Conservation (phyloP, 2,888 invertebrate species). For the Laspeyria flexula region DNA sequence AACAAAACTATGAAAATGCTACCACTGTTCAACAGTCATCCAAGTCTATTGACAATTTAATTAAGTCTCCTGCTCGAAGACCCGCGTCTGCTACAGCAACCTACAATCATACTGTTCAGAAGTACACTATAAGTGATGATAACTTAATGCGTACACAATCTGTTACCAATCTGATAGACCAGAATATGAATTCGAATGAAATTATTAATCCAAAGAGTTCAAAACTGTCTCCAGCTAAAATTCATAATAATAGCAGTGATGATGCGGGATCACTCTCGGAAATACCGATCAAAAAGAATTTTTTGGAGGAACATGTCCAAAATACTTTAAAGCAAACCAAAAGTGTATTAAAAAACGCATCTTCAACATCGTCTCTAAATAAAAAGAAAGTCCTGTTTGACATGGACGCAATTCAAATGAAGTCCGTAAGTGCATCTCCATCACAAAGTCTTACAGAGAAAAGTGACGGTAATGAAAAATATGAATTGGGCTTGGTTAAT, state of each 20-base stretch:
- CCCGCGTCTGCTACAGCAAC: slow-evolving; percentile 63
- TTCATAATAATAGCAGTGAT: slow-evolving; percentile 56
- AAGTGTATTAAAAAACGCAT: slow-evolving; percentile 86
- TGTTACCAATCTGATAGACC: slow-evolving; percentile 50
- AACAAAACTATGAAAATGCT: slow-evolving; percentile 53
- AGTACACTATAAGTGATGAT: slow-evolving; percentile 50
- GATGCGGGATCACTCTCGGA: slow-evolving; percentile 59
- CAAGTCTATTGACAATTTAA: slow-evolving; percentile 65
- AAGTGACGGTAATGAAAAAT: slow-evolving; percentile 69
- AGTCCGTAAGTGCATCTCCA: slow-evolving; percentile 82
- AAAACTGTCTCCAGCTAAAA: slow-evolving; percentile 16
- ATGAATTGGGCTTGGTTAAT: slow-evolving; percentile 71
- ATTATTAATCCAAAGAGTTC: slow-evolving; percentile 12
- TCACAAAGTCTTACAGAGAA: slow-evolving; percentile 79
- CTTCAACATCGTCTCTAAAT: slow-evolving; percentile 82
- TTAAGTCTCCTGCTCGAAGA: slow-evolving; percentile 71
- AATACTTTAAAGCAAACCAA: slow-evolving; percentile 71
- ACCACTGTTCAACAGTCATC: slow-evolving; percentile 49
- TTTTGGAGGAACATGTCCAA: slow-evolving; percentile 58
- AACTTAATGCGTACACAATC: slow-evolving; percentile 60
- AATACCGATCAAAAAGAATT: slow-evolving; percentile 51
- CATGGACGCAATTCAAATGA: slow-evolving; percentile 85
- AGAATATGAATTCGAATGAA: slow-evolving; percentile 26
- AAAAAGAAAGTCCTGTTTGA: slow-evolving; percentile 89
- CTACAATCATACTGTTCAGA: slow-evolving; percentile 47